Evolutionary conservation across 2,113 vertebrate genomes (phyloP).

Genomic region (Chloebia gouldiae): DNA sequence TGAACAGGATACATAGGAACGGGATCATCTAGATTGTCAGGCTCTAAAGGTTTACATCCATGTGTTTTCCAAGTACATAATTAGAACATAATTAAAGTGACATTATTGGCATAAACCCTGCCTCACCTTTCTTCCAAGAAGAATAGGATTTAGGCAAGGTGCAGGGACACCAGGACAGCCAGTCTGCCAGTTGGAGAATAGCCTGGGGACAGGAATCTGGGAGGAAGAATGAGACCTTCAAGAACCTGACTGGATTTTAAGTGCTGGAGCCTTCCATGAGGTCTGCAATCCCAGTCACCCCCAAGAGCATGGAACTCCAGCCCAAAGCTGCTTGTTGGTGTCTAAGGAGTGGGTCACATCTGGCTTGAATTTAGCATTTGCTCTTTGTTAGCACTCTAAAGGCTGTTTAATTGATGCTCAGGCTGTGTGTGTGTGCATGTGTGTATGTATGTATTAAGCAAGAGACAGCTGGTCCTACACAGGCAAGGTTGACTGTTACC

Average conservation of each 20-base stretch:
- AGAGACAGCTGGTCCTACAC: slow-evolving; percentile 21
- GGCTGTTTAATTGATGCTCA: background rate
- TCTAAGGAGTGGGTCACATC: background rate
- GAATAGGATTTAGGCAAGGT: background rate
- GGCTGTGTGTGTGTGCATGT: background rate
- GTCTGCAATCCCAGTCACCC: background rate
- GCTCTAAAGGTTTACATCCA: background rate
- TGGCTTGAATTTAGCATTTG: slow-evolving; percentile 38
- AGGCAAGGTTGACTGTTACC: slow-evolving; percentile 32
- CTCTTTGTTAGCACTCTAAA: background rate
- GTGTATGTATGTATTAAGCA: background rate
- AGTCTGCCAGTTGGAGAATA: background rate
- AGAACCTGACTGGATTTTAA: background rate
- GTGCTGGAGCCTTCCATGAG: background rate
- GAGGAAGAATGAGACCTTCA: background rate
- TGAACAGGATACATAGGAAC: background rate
- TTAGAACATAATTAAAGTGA: background rate
- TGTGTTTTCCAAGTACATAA: background rate
- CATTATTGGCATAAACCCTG: accelerated
- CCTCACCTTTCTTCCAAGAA: background rate
- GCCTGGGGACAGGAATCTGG: background rate
- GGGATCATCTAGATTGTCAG: background rate
- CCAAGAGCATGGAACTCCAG: background rate
- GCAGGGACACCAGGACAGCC: background rate
- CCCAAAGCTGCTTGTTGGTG: background rate